A percentile compares a stretch with the other conserved stretches of the same genome.
phyloP scores from a whole-genome alignment of 2,888 invertebrate species.

The Octodonta nipae region DNA sequence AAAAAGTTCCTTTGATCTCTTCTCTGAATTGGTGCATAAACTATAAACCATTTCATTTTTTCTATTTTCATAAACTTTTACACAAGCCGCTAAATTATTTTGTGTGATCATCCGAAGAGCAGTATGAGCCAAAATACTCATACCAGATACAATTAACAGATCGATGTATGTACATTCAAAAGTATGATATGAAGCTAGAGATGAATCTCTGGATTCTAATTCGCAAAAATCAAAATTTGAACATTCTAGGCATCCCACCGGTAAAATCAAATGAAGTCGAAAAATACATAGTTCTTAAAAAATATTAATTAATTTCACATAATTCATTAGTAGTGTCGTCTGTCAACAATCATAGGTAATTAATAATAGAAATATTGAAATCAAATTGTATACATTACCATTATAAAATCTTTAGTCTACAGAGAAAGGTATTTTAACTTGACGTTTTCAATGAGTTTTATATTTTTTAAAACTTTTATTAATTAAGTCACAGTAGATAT shows the following conservation, averaged over 20 bases:
- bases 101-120: conserved; percentile 69
- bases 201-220: conserved; percentile 48
- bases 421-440: no score
- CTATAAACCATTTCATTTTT: conserved; percentile 42
- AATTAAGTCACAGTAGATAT: no score
- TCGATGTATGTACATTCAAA: conserved; percentile 65
- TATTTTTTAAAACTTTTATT: no score
- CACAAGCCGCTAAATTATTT: conserved; percentile 39
- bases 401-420: no score
- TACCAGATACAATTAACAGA: conserved; percentile 60
- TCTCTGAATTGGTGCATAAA: conserved; percentile 51
- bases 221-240: conserved; percentile 67
- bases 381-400: no score
- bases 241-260: conserved; percentile 60
- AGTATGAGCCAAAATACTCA: conserved; percentile 65
- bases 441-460: no score
- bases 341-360: no score
- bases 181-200: conserved; percentile 53
- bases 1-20: conserved; percentile 52
- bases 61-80: conserved; percentile 39
- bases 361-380: no score
- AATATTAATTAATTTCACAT: no score
- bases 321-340: no score
- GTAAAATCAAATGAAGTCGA: no score
- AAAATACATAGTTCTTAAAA: no score